Evolutionary conservation across 2,888 invertebrate genomes (phyloP).

Genomic region (Amorpha juglandis): DNA sequence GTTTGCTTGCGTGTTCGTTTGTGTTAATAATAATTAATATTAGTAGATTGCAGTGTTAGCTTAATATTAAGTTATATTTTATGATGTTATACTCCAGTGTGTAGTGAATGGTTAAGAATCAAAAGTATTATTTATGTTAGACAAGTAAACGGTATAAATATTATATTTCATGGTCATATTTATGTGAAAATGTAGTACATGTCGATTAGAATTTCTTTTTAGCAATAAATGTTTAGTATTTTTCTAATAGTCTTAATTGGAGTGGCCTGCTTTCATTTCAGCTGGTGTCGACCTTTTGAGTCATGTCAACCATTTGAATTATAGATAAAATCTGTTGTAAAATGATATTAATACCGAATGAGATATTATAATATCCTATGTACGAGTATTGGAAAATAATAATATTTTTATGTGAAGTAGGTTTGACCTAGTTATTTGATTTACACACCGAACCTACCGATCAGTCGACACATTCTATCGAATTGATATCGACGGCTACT

Average conservation of each 20-base stretch:
- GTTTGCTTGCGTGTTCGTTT: background rate
- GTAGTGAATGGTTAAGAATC: constrained; percentile 6
- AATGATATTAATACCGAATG: background rate
- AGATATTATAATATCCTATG: background rate
- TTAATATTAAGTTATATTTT: constrained; percentile 4
- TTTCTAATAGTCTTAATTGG: background rate
- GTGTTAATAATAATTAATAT: background rate
- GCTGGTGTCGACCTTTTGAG: background rate
- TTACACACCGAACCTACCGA: no score
- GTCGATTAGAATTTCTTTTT: constrained; percentile 4
- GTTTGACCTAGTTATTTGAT: no score
- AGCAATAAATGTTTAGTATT: background rate
- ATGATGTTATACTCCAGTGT: constrained; percentile 19
- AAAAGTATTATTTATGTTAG: constrained; percentile 24
- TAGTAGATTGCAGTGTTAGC: constrained; percentile 4
- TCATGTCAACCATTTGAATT: background rate
- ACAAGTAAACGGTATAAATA: background rate
- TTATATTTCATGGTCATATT: background rate
- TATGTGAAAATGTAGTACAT: constrained; percentile 16
- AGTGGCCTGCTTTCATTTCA: background rate
- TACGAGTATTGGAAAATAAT: background rate
- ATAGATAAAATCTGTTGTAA: background rate
- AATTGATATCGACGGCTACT: no score
- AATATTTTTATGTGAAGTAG: background rate
- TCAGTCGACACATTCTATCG: no score